Percentiles rank a stretch among this genome's conserved stretches.
Conservation (phyloP, 2,113 vertebrate species). For the Toxotes jaculatrix region DNA sequence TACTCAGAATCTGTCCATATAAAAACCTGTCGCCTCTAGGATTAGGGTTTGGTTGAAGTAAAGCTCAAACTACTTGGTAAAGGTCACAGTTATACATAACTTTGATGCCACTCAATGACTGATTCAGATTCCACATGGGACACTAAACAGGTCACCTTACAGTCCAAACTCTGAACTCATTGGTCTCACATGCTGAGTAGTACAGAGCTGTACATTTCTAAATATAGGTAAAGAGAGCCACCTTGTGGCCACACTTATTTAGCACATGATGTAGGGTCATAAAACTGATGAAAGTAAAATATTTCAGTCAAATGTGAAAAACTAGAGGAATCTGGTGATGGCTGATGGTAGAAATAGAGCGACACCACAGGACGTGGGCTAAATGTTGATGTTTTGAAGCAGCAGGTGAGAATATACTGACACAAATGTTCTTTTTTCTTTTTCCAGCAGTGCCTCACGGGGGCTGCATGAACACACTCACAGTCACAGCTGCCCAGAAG, state of each 20-base stretch:
- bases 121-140: not conserved
- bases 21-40: not conserved
- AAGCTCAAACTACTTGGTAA: too few relatives aligned
- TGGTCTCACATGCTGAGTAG: too few relatives aligned
- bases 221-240: slow-evolving; percentile 17
- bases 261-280: not conserved
- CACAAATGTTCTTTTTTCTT: too few relatives aligned
- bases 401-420: too few relatives aligned
- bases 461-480: not conserved
- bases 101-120: not conserved
- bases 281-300: not conserved
- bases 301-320: not conserved
- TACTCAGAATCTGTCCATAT: not conserved
- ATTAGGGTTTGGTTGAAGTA: too few relatives aligned
- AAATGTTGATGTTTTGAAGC: not conserved
- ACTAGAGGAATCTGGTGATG: not conserved
- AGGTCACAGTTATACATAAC: not conserved
- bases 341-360: not conserved
- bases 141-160: not conserved
- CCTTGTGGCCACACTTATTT: slow-evolving; percentile 8
- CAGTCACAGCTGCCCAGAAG: not conserved
- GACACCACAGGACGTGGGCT: too few relatives aligned
- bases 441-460: not conserved
- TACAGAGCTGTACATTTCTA: not conserved
- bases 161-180: not conserved